Conservation (phyloP, 2,888 invertebrate species). For the Oxystoma pomonae region DNA sequence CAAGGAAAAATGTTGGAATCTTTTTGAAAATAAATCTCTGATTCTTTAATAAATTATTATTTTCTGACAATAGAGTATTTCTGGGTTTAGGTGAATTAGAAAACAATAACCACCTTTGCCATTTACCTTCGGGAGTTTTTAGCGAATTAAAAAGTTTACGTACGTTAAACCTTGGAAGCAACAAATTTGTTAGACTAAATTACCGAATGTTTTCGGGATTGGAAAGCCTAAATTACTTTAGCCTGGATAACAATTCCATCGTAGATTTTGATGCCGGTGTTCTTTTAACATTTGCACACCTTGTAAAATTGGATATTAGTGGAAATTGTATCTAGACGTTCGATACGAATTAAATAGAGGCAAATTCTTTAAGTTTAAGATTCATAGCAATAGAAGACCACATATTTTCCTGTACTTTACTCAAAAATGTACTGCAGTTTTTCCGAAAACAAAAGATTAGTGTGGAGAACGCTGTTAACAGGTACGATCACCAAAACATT, state of each 20-base stretch:
- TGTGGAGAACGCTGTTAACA: slow-evolving; percentile 30
- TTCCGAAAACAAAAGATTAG: slow-evolving; percentile 34
- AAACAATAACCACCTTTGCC: slow-evolving; percentile 37
- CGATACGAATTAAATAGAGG: slow-evolving; percentile 34
- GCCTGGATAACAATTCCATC: slow-evolving; percentile 38
- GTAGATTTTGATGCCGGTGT: slow-evolving; percentile 34
- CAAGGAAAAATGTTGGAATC: no score
- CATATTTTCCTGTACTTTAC: slow-evolving; percentile 36
- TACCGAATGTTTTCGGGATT: slow-evolving; percentile 41
- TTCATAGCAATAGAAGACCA: slow-evolving; percentile 40
- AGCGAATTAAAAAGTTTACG: slow-evolving; percentile 31
- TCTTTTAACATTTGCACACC: slow-evolving; percentile 33
- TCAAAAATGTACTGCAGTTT: slow-evolving; percentile 36
- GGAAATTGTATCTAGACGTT: slow-evolving; percentile 39
- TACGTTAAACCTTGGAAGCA: slow-evolving; percentile 37
- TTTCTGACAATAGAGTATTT: slow-evolving; percentile 35
- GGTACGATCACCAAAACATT: slow-evolving; percentile 40
- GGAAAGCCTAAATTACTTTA: slow-evolving; percentile 32
- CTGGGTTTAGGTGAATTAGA: slow-evolving; percentile 35
- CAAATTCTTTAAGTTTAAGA: slow-evolving; percentile 36
- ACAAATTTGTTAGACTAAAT: slow-evolving; percentile 36
- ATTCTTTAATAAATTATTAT: no score
- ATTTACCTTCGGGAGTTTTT: slow-evolving; percentile 40
- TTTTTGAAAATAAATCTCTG: no score
- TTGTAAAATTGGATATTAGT: slow-evolving; percentile 40